Evolutionary conservation across 2,888 invertebrate species (phyloP).

Genomic region (Microctonus hyperodae): DNA sequence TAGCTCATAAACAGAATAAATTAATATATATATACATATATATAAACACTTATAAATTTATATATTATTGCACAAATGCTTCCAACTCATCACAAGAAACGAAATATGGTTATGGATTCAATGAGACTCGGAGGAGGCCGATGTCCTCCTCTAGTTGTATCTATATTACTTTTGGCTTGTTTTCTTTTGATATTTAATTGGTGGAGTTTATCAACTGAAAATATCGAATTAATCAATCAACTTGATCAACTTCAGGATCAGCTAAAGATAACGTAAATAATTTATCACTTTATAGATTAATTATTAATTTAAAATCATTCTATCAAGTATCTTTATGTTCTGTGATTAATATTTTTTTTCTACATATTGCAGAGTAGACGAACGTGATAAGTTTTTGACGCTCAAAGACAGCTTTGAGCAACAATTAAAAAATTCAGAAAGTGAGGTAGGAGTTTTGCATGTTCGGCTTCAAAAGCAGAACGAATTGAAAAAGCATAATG

Average conservation of each 20-base stretch:
- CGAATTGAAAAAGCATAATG: constrained; percentile 47
- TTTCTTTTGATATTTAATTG: constrained; percentile 59
- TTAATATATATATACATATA: too few species aligned
- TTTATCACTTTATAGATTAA: constrained; percentile 1
- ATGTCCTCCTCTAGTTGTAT: constrained; percentile 60
- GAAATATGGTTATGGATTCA: constrained; percentile 56
- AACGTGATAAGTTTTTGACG: constrained; percentile 58
- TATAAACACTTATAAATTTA: not conserved
- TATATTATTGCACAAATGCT: not conserved
- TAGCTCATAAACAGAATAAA: not conserved
- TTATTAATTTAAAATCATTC: not conserved
- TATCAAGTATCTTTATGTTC: too few species aligned
- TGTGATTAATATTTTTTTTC: not conserved
- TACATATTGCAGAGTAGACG: constrained; percentile 50
- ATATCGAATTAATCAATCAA: constrained; percentile 56
- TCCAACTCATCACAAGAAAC: constrained; percentile 8
- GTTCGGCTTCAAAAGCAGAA: constrained; percentile 53
- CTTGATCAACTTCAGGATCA: constrained; percentile 59
- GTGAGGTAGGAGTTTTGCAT: constrained; percentile 49
- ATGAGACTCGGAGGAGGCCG: constrained; percentile 61
- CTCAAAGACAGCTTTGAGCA: constrained; percentile 48
- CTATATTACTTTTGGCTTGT: constrained; percentile 54
- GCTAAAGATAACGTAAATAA: constrained; percentile 56
- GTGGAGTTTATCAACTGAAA: constrained; percentile 60
- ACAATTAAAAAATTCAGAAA: constrained; percentile 49